Conservation (phyloP, 2,888 invertebrate species). For the Ceriagrion tenellum region DNA sequence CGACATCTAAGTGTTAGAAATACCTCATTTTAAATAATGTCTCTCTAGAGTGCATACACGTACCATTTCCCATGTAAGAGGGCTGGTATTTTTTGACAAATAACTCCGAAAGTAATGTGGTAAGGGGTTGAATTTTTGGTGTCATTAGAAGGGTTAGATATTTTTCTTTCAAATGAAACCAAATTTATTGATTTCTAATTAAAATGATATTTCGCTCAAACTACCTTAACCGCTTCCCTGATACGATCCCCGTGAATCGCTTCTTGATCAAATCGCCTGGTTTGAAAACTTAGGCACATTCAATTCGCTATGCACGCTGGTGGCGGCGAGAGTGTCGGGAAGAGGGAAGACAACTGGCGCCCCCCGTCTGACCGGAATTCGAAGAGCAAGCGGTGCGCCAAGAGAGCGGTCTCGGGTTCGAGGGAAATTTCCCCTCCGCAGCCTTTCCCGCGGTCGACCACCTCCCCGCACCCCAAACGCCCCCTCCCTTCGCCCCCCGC, state of each 20-base stretch:
- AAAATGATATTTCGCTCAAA: no score
- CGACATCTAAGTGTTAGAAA: no score
- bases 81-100: no score
- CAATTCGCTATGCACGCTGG: not conserved
- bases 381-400: not conserved
- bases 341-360: not conserved
- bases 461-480: not conserved
- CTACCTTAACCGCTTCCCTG: no score
- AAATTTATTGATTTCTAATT: no score
- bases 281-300: not conserved
- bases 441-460: not conserved
- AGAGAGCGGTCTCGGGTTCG: constrained; percentile 9
- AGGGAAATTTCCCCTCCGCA: not conserved
- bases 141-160: no score
- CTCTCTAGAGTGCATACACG: no score
- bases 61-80: no score
- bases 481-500: not conserved
- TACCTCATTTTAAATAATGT: no score
- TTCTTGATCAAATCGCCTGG: not conserved
- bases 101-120: no score
- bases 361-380: not conserved
- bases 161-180: no score
- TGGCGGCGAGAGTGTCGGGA: not conserved
- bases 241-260: not conserved
- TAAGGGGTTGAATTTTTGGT: no score